Percentiles rank a stretch among this genome's conserved stretches.
These are phyloP conservation scores for Euphydryas editha DNA, from an alignment of 2,888 invertebrate genomes.

Conservation along the genomic window DNA sequence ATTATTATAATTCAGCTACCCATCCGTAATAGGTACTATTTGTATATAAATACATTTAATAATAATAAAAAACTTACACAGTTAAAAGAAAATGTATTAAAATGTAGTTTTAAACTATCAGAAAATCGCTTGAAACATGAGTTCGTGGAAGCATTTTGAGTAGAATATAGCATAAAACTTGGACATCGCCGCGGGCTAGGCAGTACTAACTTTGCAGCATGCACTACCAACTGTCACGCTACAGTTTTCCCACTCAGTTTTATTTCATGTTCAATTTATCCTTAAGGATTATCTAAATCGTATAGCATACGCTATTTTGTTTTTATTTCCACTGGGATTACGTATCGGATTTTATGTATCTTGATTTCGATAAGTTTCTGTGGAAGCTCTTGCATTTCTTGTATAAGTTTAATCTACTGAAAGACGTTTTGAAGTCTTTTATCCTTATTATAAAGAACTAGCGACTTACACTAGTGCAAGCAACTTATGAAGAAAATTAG, in stretches of 20 bases:
- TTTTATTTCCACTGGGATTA: conserved; percentile 36
- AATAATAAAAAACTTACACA: conserved; percentile 12
- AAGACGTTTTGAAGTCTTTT: not conserved
- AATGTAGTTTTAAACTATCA: conserved; percentile 31
- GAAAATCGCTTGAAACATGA: conserved; percentile 21
- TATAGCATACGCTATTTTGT: conserved; percentile 54
- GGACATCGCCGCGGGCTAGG: conserved; percentile 46
- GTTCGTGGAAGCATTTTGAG: conserved; percentile 27
- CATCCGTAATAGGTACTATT: no score
- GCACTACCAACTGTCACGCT: conserved; percentile 52
- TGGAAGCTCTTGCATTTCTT: conserved; percentile 1
- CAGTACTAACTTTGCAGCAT: conserved; percentile 44
- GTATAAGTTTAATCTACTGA: not conserved
- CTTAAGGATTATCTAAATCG: conserved; percentile 55
- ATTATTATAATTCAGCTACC: no score
- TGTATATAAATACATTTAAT: conserved; percentile 12
- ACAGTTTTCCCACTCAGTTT: conserved; percentile 68
- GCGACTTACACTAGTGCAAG: no score
- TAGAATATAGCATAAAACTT: conserved; percentile 55
- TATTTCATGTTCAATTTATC: conserved; percentile 72
- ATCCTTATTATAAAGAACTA: no score
- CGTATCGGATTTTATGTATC: conserved; percentile 19
- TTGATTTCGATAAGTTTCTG: conserved; percentile 1
- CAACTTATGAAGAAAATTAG: no score
- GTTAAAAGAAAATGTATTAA: conserved; percentile 16